Base-by-base conservation (phyloP, 2,113 vertebrate species). In the Limanda limanda region DNA sequence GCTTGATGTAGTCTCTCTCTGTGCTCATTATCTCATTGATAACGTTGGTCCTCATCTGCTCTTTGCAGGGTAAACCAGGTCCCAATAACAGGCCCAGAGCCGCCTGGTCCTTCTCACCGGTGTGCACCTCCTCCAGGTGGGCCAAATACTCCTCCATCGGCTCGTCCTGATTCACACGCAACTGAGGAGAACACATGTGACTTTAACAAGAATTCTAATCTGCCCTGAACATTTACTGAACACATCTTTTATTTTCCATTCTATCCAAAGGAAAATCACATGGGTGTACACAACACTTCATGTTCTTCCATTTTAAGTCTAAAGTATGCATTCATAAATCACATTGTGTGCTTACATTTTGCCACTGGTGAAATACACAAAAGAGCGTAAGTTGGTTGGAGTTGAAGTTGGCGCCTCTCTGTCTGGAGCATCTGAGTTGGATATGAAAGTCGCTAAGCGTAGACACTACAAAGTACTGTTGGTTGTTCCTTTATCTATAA, bases 111-210 rank as follows among this genome's bases (percentile, higher is more conserved):
- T 96, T 93, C 0, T 91, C 86, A 42, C 88, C 91, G 13, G 86
- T 78, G 0, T 94, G 94, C n/a, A 88, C 83, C 2, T 94, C 95
- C 61, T 96, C 94, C 1, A 94, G 82, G 69, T 93, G 94, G 31
- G 94, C 83, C 37, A 94, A 86, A 31, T 95, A 96, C 3, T 97
- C 95, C 6, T 99, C 96, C 83, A 94, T 93, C 0, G 96, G 96
- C 80, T 99, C 97, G 76, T 99, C 97, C 93, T 99, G 97, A 92
- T 99, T 99, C 58, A 99, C 98, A n/a, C 97, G 95, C 64, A 99
- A 94, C 97, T 99, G 75, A 47, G 15, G 20, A 63, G 15, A 54
- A 60, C 47, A 82, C 5, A 65, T 18, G 17, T 0, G 8, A 45
- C 2, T 63, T 11, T 0, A 13, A 3, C 21, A 73, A 56, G 21